Conservation (phyloP, 92 coral and sea anemone species). For the Pocillopora grandis region DNA sequence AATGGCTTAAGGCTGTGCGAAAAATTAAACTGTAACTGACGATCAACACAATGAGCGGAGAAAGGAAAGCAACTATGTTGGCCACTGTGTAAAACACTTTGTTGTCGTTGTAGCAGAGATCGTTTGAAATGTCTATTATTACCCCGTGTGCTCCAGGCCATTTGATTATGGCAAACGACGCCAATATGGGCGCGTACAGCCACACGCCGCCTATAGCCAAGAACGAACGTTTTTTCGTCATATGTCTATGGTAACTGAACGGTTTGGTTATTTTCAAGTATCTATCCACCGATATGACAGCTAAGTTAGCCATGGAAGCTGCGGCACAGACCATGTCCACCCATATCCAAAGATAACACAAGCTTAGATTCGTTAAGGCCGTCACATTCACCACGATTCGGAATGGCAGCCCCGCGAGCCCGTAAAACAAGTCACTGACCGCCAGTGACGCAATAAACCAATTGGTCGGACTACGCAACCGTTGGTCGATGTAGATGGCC, state of each 20-base stretch:
- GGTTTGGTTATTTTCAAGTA: slow-evolving; percentile 94
- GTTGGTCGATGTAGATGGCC: slow-evolving; percentile 83
- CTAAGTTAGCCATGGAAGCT: slow-evolving; percentile 89
- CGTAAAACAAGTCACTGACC: slow-evolving; percentile 87
- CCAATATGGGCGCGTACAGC: slow-evolving; percentile 73
- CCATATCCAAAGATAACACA: slow-evolving; percentile 88
- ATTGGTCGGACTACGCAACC: slow-evolving; percentile 90
- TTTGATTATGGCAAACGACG: slow-evolving; percentile 68
- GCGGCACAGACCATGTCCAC: slow-evolving; percentile 91
- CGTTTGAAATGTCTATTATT: background rate
- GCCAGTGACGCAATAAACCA: slow-evolving; percentile 96
- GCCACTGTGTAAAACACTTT: slow-evolving; percentile 90
- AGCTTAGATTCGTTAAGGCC: slow-evolving; percentile 34
- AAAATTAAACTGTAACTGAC: slow-evolving; percentile 80
- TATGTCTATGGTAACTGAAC: slow-evolving; percentile 72
- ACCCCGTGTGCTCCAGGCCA: slow-evolving; percentile 66
- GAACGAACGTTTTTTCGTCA: slow-evolving; percentile 78
- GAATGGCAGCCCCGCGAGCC: slow-evolving; percentile 66
- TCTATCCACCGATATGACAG: slow-evolving; percentile 91
- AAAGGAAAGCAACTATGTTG: slow-evolving; percentile 80
- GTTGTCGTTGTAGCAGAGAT: slow-evolving; percentile 62
- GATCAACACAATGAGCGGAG: slow-evolving; percentile 74
- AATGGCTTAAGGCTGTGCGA: slow-evolving; percentile 83
- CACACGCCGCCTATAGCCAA: slow-evolving; percentile 78
- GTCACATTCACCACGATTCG: slow-evolving; percentile 64